Base-by-base conservation (phyloP, 2,888 invertebrate genomes). In the Cynaeus angustus region DNA sequence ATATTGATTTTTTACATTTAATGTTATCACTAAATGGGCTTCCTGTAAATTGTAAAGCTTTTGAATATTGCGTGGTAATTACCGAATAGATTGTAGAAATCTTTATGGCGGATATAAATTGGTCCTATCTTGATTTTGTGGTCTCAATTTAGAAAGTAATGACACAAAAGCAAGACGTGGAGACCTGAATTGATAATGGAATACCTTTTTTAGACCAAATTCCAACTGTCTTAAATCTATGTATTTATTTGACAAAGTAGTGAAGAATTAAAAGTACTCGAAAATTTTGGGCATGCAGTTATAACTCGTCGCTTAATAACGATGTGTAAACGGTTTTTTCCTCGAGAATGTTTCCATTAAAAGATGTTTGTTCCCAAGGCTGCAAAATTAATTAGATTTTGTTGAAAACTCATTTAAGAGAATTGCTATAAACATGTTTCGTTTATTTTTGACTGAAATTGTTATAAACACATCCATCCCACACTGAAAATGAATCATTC, bases 291-390 rank as follows among this genome's bases (percentile, higher is more conserved):
- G 21, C 21, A 21, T 3, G 4, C 21, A 21, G 4, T 21, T 21
- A 21, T 3, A 21, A 21, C 21, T 21, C 21, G 1, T 4, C 21
- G 21, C 21, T 33, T 33, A 33, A 33, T 7, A 33, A 33, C 2
- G 7, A 30, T 26, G 50, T 5, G 21, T 46, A 46, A 46, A 46
- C 46, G 7, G 52, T 52, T 50, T 10, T 50, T 33, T 12, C 13
- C 6, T 6, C 7, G 30, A 37, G n/a, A 37, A 28, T 16, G 12
- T 43, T 43, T 26, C 50, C 28, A n/a, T 6, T 3, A 10, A 26
- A 56, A 59, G 12, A 59, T 59, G 59, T 46, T 45, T 59, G 59
- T 46, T 45, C 43, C 30, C 59, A 56, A 41, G 56, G 56, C 16
- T 37, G 10, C 37, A 50, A 6, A 21, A 12, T 56, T 56, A 56